A percentile compares a stretch with the other conserved stretches of the same genome.
Evolutionary conservation across 2,797 vertebrate species (phyloP).

Genomic region (Oceanodroma leucorhoa): DNA sequence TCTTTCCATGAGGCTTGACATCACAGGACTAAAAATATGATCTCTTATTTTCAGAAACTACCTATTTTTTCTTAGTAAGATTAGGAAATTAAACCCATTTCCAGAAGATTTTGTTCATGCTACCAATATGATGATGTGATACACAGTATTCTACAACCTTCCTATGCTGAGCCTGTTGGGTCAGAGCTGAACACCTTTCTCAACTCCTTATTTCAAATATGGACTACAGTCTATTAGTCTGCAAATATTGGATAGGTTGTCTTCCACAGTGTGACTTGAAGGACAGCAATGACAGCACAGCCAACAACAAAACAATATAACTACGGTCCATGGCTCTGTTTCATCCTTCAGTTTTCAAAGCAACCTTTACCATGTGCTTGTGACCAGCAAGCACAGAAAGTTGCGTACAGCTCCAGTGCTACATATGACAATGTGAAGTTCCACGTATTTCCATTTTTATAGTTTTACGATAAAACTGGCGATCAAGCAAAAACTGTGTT

Average conservation of each 20-base stretch:
- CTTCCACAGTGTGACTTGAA: neutral
- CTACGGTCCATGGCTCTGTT: rapidly evolving
- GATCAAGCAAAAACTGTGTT: rapidly evolving
- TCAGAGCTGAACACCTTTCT: neutral
- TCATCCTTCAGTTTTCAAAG: neutral
- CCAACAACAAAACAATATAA: neutral
- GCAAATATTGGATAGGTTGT: rapidly evolving
- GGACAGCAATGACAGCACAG: neutral
- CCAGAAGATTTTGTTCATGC: neutral
- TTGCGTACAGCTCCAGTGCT: rapidly evolving
- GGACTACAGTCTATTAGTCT: neutral
- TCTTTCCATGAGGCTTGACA: neutral
- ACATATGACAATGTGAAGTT: rapidly evolving
- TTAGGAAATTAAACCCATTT: neutral
- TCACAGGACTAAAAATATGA: neutral
- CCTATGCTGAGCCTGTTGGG: rapidly evolving
- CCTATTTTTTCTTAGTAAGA: neutral
- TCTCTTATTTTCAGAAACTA: neutral
- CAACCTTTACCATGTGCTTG: rapidly evolving
- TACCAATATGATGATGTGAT: rapidly evolving
- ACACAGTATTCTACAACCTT: neutral
- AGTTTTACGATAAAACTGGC: rapidly evolving
- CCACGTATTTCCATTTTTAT: rapidly evolving
- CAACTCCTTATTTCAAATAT: neutral
- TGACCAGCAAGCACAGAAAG: neutral